Evolutionary conservation across 1,140 invertebrate genomes (phyloP), one percentile per base, ranked within the genome.

Genomic region (Drosophila albomicans): DNA sequence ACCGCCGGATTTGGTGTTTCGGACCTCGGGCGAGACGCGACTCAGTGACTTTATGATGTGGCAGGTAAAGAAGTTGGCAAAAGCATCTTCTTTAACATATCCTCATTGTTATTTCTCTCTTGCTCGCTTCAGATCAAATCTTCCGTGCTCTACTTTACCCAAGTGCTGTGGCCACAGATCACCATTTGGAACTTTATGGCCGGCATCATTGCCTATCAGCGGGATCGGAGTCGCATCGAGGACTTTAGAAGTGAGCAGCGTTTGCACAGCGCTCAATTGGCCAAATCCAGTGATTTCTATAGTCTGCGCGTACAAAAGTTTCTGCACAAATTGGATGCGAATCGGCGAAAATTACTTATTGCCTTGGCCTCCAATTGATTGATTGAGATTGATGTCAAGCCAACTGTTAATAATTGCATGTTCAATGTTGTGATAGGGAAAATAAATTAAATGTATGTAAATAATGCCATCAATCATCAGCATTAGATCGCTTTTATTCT

Each of bases 31-130:
- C 16, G 99, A 99, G 94, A 95, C 96, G 2, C 94, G 99, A 78
- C 94, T 99, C 1, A 99, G 98, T 91, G 99, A 99, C 93, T 99
- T 99, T 92, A 94, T 99, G 70, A 93, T 99, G 62, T 99, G 98
- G 98, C 99, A 99, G 95, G 97, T 97, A 30, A 54, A 10, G 38
- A 32, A 16, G 7, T 15, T 8, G 5, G 5, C 0, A 28, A 11
- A 32, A 28, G 3, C 4, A 20, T 16, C 2, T 20, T 20, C 3
- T 28, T 5, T 11, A 4, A 20, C 15, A 6, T 48, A 16, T 30
- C 15, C 11, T 48, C 38, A n/a, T 32, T 1, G 51, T 54, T 28
- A 56, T 32, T 4, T 81, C 20, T 57, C 16, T 61, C 5, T 11
- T 57, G 54, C 35, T 13, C 3, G 20, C 20, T 94, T 94, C 92